These are phyloP conservation scores for Linnaemya tessellans DNA, from an alignment of 2,888 invertebrate genomes.

Conservation along the genomic window DNA sequence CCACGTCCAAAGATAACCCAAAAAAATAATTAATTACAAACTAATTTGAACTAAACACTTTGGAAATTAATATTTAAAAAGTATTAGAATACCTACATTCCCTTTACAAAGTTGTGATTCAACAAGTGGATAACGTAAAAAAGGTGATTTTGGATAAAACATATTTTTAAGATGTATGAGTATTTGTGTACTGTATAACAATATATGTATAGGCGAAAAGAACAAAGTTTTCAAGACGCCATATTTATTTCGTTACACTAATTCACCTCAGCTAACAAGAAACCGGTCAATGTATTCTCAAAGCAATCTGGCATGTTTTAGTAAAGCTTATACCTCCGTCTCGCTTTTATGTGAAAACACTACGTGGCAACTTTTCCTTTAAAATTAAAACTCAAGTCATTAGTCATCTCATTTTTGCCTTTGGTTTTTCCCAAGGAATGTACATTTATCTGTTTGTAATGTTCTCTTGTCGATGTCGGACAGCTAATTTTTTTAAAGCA, in stretches of 20 bases:
- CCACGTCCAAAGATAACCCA: constrained; percentile 31
- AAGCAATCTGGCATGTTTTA: constrained; percentile 56
- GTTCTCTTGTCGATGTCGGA: constrained; percentile 68
- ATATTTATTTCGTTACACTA: constrained; percentile 47
- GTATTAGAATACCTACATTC: constrained; percentile 79
- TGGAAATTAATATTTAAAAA: background rate
- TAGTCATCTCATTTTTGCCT: constrained; percentile 54
- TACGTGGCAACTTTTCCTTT: constrained; percentile 79
- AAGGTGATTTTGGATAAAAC: constrained; percentile 82
- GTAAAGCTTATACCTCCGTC: constrained; percentile 21
- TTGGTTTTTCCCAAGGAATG: constrained; percentile 61
- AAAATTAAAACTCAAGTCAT: background rate
- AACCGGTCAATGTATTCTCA: constrained; percentile 33
- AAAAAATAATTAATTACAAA: constrained; percentile 21
- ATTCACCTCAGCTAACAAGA: constrained; percentile 51
- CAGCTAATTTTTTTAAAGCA: constrained; percentile 72
- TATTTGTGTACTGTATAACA: constrained; percentile 55
- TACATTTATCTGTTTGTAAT: constrained; percentile 36
- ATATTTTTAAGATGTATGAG: constrained; percentile 73
- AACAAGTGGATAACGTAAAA: constrained; percentile 78
- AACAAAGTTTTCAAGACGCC: constrained; percentile 37
- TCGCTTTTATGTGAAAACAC: constrained; percentile 71
- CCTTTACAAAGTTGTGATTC: constrained; percentile 81
- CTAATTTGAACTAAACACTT: constrained; percentile 11
- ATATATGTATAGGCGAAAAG: constrained; percentile 37